A percentile compares a stretch with the other conserved stretches of the same genome.
Evolutionary conservation across 2,888 invertebrate genomes (phyloP).

Genomic region (Lottia scabra): DNA sequence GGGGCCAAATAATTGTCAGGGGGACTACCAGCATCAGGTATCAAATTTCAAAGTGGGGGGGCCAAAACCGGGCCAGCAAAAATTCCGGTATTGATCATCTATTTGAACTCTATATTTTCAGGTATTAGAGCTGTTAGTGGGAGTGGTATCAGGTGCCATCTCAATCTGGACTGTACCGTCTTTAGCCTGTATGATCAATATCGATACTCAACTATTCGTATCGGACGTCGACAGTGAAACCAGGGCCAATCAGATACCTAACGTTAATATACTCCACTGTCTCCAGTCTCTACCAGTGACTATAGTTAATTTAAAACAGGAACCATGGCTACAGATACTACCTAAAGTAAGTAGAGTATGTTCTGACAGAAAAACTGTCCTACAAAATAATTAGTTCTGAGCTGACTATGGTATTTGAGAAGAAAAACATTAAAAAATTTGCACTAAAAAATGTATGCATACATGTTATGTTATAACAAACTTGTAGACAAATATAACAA

Average conservation of each 20-base stretch:
- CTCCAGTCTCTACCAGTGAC: slow-evolving; percentile 29
- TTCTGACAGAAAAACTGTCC: no score
- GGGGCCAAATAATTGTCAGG: no score
- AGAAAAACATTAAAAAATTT: no score
- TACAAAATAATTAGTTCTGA: no score
- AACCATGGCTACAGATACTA: slow-evolving; percentile 48
- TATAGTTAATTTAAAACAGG: slow-evolving; percentile 24
- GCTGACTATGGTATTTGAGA: no score
- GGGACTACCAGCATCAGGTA: no score
- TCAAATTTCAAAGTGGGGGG: no score
- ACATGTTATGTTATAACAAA: no score
- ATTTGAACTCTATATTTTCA: not conserved
- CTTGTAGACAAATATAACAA: no score
- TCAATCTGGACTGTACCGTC: slow-evolving; percentile 32
- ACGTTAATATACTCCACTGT: slow-evolving; percentile 21
- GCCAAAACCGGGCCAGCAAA: no score
- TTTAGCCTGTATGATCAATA: slow-evolving; percentile 23
- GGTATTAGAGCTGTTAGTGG: slow-evolving; percentile 26
- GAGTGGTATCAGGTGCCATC: slow-evolving; percentile 36
- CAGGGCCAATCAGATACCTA: not conserved
- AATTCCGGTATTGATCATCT: not conserved
- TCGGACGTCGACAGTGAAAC: not conserved
- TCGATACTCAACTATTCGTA: slow-evolving; percentile 30
- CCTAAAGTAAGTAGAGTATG: slow-evolving; percentile 36
- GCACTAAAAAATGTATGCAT: no score